Evolutionary conservation across 2,888 invertebrate genomes (phyloP), one percentile per base, ranked within the genome.

Genomic region (Mythimna loreyi): DNA sequence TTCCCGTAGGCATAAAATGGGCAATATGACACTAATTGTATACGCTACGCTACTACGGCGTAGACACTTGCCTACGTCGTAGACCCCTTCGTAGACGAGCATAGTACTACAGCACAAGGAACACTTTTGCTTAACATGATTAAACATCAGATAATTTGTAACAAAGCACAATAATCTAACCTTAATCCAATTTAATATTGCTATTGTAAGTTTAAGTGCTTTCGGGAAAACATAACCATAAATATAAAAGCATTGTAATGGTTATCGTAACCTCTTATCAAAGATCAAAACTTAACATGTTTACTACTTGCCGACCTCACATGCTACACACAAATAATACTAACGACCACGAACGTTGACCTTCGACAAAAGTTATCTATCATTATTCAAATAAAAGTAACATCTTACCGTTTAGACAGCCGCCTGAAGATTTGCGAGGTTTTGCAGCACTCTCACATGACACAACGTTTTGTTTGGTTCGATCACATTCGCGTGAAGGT

Each of bases 351-450:
- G 73, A 78, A 64, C 71, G 73, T 72, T 84, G 84, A 88, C 89
- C 89, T 87, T 86, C 81, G 75, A 79, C 64, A 72, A 81, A 81
- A 84, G 74, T 84, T 85, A 82, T 72, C 72, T 68, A 78, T 78
- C 75, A 80, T 75, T 70, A 80, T 77, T 73, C 72, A 77, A 73
- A 75, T 71, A 78, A 78, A 81, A 72, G 53, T 79, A 81, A 81
- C 75, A 78, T 85, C 93, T 92, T 89, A 95, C 94, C 94, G 86
- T 90, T 88, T 87, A 76, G 87, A 91, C 93, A 92, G 92, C 93
- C 88, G 91, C 93, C 92, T 84, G 86, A 87, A 85, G 85, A 86
- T 86, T 87, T 88, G 88, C 88, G 88, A 89, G 85, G 84, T 84
- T 84, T 83, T 83, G 82, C 86, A 86, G 80, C 87, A 90, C 90